A percentile compares a stretch with the other conserved stretches of the same genome.
phyloP scores from a whole-genome alignment of 1,140 invertebrate genomes.

The Globodera rostochiensis region DNA sequence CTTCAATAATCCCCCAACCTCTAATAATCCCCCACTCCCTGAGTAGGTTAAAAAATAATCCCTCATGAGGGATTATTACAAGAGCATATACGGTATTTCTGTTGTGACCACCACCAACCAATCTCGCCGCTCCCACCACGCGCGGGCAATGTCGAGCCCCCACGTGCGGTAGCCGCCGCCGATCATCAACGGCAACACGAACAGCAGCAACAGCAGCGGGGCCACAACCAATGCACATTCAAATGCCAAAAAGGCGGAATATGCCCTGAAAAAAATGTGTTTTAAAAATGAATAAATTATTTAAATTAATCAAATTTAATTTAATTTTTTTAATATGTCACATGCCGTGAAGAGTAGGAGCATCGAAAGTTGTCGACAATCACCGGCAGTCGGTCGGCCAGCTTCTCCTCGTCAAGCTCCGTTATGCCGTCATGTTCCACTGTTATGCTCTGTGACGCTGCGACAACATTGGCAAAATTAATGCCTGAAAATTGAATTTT shows the following conservation, averaged over 20 bases:
- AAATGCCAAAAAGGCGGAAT: constrained; percentile 36
- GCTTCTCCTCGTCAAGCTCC: constrained; percentile 42
- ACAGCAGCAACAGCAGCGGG: constrained; percentile 33
- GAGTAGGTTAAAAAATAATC: too few species aligned
- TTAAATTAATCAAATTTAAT: too few species aligned
- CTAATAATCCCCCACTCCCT: too few species aligned
- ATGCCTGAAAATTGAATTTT: constrained; percentile 28
- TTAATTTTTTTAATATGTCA: not conserved
- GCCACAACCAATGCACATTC: constrained; percentile 36
- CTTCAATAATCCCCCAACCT: too few species aligned
- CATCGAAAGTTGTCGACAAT: constrained; percentile 40
- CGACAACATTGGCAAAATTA: constrained; percentile 37
- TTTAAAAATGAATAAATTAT: too few species aligned
- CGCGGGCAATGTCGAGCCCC: constrained; percentile 40
- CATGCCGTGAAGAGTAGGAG: constrained; percentile 33
- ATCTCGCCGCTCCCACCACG: constrained; percentile 40
- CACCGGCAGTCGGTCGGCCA: constrained; percentile 32
- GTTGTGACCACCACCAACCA: constrained; percentile 18
- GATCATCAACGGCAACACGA: constrained; percentile 38
- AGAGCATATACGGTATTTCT: too few species aligned
- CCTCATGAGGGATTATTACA: too few species aligned
- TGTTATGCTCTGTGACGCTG: constrained; percentile 12
- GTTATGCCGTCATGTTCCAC: constrained; percentile 38
- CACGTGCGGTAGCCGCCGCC: constrained; percentile 35
- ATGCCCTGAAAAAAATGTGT: constrained; percentile 19